Conservation (phyloP, 2,797 vertebrate genomes). For the Bradypus variegatus region DNA sequence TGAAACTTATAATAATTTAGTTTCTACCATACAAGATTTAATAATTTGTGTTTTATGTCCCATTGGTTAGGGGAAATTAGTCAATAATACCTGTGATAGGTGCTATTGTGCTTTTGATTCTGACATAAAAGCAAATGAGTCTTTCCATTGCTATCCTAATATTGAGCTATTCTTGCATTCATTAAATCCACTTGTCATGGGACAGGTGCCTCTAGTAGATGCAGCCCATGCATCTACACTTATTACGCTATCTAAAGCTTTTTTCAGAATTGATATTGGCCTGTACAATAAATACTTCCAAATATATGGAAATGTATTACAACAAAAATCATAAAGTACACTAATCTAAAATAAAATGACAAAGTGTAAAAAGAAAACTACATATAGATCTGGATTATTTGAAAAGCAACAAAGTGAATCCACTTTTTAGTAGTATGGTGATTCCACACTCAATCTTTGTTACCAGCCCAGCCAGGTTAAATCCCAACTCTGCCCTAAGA, state of each 20-base stretch:
- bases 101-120: neutral
- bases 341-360: neutral
- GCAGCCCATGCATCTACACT: neutral
- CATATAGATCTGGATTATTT: neutral
- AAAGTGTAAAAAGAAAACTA: no score
- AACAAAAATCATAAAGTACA: neutral
- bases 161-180: neutral
- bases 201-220: no score
- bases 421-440: neutral
- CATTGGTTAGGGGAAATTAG: no score
- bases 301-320: neutral
- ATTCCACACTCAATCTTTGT: no score
- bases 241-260: neutral
- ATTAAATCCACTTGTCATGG: neutral
- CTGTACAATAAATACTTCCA: neutral
- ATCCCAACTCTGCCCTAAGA: neutral
- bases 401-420: neutral
- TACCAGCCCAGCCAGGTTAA: neutral
- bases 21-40: neutral
- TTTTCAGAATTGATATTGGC: neutral
- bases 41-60: neutral
- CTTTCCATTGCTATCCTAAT: neutral
- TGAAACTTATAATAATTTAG: neutral
- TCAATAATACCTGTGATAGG: no score
- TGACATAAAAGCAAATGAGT: neutral